These are phyloP conservation scores for Valencia hispanica DNA, from an alignment of 2,797 vertebrate species.

Conservation along the genomic window DNA sequence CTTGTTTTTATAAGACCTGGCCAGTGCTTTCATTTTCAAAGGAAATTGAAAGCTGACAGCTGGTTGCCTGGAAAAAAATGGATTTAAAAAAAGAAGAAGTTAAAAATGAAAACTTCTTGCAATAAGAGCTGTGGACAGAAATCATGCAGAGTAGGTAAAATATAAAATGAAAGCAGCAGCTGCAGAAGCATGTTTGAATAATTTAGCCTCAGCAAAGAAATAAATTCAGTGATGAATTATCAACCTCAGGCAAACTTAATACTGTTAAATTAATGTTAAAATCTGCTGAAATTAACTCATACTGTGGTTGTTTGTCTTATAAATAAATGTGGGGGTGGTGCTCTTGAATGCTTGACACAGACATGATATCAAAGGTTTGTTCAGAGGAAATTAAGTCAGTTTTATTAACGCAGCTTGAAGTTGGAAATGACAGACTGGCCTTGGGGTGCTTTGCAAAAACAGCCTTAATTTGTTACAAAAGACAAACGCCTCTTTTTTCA, in stretches of 20 bases:
- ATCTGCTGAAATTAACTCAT: constrained; percentile 3
- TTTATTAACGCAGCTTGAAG: background rate
- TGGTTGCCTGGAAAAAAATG: background rate
- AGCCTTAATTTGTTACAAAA: background rate
- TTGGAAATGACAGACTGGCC: background rate
- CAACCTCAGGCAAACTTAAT: constrained; percentile 11
- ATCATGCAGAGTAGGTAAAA: background rate
- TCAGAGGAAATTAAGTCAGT: background rate
- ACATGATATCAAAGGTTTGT: no score
- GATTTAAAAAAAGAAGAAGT: background rate
- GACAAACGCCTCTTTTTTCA: background rate
- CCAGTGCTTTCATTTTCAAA: background rate
- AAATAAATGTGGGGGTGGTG: background rate
- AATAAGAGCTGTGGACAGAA: background rate
- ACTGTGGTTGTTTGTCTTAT: background rate
- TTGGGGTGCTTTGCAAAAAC: background rate
- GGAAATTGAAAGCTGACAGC: background rate
- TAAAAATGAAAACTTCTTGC: constrained; percentile 9
- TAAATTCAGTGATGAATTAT: constrained; percentile 13
- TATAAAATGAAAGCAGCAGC: background rate
- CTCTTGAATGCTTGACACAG: background rate
- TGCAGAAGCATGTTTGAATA: constrained; percentile 2
- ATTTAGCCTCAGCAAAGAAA: background rate
- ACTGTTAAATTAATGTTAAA: background rate
- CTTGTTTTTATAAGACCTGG: background rate